These are phyloP conservation scores for Xanthorhoe spadicearia DNA, from an alignment of 2,888 invertebrate species.

Conservation along the genomic window DNA sequence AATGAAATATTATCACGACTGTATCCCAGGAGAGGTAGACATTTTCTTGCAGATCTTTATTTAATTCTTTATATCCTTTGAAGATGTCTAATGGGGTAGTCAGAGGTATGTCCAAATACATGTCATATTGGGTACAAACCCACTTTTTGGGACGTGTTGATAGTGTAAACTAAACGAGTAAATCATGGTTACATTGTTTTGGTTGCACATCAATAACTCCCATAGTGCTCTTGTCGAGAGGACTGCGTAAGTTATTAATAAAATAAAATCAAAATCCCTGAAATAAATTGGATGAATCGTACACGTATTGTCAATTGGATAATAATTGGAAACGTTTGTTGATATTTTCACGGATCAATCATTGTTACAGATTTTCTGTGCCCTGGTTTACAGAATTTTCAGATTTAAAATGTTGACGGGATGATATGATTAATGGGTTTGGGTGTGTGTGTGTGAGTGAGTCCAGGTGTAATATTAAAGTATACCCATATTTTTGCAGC, in stretches of 20 bases:
- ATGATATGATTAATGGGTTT: constrained; percentile 5
- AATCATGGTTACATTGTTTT: neutral
- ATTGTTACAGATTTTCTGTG: constrained; percentile 10
- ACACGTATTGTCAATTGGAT: constrained; percentile 19
- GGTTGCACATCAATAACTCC: neutral
- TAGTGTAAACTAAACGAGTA: no score
- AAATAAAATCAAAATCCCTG: constrained; percentile 17
- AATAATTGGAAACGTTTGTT: constrained; percentile 22
- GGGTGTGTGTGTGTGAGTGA: no score
- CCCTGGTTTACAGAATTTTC: constrained; percentile 1
- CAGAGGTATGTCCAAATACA: no score
- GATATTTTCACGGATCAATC: constrained; percentile 19
- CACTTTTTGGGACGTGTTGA: neutral
- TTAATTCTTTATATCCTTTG: no score
- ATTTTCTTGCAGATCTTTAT: no score
- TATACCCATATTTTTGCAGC: no score
- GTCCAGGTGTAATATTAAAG: no score
- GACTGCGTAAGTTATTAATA: neutral
- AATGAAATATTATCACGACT: no score
- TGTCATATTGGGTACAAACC: no score
- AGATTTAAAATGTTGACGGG: neutral
- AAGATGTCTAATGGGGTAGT: no score
- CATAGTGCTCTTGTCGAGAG: neutral
- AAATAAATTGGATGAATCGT: constrained; percentile 12
- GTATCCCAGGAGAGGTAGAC: no score